A percentile compares a stretch with the other conserved stretches of the same genome.
Conservation (phyloP, 2,888 invertebrate genomes). For the Lasioglossum pauxillum region DNA sequence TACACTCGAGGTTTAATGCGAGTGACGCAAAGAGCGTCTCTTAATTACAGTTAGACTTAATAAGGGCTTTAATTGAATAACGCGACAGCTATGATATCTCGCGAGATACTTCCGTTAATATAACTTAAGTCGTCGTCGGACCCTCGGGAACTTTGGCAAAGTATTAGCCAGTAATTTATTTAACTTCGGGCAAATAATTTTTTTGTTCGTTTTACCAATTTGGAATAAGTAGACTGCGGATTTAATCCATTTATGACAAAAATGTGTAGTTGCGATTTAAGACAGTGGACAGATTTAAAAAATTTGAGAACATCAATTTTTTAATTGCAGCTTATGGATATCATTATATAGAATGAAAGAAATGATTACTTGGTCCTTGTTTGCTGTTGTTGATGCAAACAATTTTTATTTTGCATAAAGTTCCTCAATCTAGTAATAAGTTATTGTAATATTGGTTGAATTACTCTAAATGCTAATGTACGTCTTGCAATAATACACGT, state of each 20-base stretch:
- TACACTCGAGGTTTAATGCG: conserved; percentile 22
- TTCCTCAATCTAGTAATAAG: too few relatives aligned
- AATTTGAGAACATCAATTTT: too few relatives aligned
- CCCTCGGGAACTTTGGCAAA: neutral
- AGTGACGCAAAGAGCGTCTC: conserved; percentile 28
- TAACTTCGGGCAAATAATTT: neutral
- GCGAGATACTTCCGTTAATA: neutral
- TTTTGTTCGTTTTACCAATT: neutral
- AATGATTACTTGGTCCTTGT: too few relatives aligned
- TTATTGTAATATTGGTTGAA: neutral
- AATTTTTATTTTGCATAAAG: too few relatives aligned
- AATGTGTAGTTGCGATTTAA: too few relatives aligned
- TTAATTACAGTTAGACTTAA: conserved; percentile 42
- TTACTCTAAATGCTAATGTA: neutral
- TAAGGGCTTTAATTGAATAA: conserved; percentile 33
- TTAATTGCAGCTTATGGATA: too few relatives aligned
- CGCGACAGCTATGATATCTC: conserved; percentile 11
- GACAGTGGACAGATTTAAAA: too few relatives aligned
- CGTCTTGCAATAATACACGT: neutral
- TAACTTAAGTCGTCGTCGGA: neutral
- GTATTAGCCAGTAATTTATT: neutral
- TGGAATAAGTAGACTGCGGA: neutral
- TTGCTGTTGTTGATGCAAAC: too few relatives aligned
- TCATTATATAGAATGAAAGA: too few relatives aligned
- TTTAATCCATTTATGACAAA: too few relatives aligned